phyloP scores from a whole-genome alignment of 2,113 vertebrate species.

The Amia ocellicauda region DNA sequence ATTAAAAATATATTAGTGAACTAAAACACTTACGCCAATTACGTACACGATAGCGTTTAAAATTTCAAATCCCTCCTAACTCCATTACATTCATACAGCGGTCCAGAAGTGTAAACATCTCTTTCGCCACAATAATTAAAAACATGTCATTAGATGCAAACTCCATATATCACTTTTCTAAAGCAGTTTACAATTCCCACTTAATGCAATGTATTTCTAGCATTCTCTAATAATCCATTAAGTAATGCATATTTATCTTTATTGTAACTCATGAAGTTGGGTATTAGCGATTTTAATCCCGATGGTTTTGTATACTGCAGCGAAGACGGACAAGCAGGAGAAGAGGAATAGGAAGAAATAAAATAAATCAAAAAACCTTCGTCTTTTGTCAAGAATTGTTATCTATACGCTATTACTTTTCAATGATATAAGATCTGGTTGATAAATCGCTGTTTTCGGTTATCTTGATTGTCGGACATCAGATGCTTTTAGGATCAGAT shows the following conservation, averaged over 20 bases:
- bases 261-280: conserved; percentile 44
- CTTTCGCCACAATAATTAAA: conserved; percentile 31
- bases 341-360: conserved; percentile 13
- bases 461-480: too few relatives aligned
- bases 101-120: conserved; percentile 34
- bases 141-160: conserved; percentile 20
- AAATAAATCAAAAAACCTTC: conserved; percentile 1
- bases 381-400: too few relatives aligned
- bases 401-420: too few relatives aligned
- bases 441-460: too few relatives aligned
- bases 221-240: conserved; percentile 31
- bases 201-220: not conserved
- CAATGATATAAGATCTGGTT: too few relatives aligned
- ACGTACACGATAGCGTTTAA: not conserved
- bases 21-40: conserved; percentile 9
- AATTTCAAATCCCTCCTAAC: not conserved
- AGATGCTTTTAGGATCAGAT: too few relatives aligned
- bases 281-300: conserved; percentile 54
- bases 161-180: conserved; percentile 38
- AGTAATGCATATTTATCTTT: conserved; percentile 54
- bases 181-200: conserved; percentile 6
- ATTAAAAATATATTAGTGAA: conserved; percentile 1
- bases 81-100: conserved; percentile 8
- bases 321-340: conserved; percentile 17
- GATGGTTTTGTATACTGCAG: conserved; percentile 39